Percentiles rank a stretch among this genome's conserved stretches.
phyloP scores from a whole-genome alignment of 2,113 vertebrate genomes.

The Sula dactylatra region DNA sequence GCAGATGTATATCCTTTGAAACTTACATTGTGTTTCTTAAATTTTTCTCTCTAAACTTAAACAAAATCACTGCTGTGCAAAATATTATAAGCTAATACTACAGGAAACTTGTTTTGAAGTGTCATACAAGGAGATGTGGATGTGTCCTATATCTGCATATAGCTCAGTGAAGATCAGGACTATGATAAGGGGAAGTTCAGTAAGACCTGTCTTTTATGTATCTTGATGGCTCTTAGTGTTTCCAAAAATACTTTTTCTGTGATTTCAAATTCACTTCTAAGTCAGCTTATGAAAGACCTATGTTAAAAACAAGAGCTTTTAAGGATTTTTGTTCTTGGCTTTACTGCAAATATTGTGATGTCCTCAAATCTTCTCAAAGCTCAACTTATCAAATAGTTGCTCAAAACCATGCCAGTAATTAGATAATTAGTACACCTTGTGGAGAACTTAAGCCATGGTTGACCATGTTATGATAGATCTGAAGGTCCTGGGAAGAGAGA shows the following conservation, averaged over 20 bases:
- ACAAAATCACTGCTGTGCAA: background rate
- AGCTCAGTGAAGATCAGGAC: background rate
- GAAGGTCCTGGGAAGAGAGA: background rate
- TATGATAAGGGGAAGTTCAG: background rate
- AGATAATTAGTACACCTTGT: background rate
- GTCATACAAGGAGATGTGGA: background rate
- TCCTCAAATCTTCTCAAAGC: background rate
- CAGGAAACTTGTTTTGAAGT: background rate
- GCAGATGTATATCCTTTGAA: background rate
- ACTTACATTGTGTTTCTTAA: background rate
- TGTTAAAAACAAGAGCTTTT: background rate
- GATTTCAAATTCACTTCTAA: slow-evolving; percentile 25
- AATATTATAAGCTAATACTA: background rate
- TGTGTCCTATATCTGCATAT: background rate
- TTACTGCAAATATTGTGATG: background rate
- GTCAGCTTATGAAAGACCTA: slow-evolving; percentile 6
- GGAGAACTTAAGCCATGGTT: background rate
- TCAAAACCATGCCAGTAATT: background rate
- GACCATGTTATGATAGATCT: background rate
- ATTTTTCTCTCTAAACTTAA: background rate
- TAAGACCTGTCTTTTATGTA: background rate
- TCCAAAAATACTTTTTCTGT: background rate
- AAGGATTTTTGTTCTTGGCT: background rate
- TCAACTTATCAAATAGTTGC: background rate
- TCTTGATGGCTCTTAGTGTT: background rate